Conservation (phyloP, 1,140 invertebrate species). For the Temnothorax curvispinosus region DNA sequence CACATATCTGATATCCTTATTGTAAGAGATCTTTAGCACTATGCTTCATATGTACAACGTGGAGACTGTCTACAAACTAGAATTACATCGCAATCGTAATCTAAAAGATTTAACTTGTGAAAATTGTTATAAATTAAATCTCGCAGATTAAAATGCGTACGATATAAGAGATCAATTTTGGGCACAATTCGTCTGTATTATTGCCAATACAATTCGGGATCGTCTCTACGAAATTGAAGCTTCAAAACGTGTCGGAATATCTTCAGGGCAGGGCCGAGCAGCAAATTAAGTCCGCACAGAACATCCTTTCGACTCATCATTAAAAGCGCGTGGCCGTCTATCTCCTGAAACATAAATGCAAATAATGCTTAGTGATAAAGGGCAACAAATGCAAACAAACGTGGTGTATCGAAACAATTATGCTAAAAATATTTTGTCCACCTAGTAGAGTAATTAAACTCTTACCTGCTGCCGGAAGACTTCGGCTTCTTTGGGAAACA, state of each 20-base stretch:
- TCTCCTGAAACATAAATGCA: slow-evolving; percentile 89
- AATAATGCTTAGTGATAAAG: neutral
- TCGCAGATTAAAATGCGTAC: neutral
- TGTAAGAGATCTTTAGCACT: neutral
- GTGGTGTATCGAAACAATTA: neutral
- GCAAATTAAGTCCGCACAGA: slow-evolving; percentile 91
- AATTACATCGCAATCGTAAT: neutral
- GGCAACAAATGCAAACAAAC: neutral
- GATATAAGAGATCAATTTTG: neutral
- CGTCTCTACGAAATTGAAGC: slow-evolving; percentile 89
- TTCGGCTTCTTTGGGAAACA: slow-evolving; percentile 91
- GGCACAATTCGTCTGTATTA: slow-evolving; percentile 73
- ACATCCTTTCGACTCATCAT: slow-evolving; percentile 93
- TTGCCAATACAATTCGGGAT: slow-evolving; percentile 89
- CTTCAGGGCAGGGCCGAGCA: slow-evolving; percentile 94
- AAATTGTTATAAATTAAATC: slow-evolving; percentile 8
- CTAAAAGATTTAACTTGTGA: slow-evolving; percentile 6
- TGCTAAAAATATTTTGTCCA: neutral
- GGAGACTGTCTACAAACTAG: neutral
- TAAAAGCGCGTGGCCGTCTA: slow-evolving; percentile 94
- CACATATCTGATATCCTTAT: neutral
- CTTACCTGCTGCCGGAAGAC: slow-evolving; percentile 93
- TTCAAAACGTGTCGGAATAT: slow-evolving; percentile 93
- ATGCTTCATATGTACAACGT: slow-evolving; percentile 7
- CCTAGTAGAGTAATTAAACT: slow-evolving; percentile 38